A percentile compares a stretch with the other conserved stretches of the same genome.
Conservation (phyloP, 2,797 vertebrate species). For the Phoxinus dragarum region DNA sequence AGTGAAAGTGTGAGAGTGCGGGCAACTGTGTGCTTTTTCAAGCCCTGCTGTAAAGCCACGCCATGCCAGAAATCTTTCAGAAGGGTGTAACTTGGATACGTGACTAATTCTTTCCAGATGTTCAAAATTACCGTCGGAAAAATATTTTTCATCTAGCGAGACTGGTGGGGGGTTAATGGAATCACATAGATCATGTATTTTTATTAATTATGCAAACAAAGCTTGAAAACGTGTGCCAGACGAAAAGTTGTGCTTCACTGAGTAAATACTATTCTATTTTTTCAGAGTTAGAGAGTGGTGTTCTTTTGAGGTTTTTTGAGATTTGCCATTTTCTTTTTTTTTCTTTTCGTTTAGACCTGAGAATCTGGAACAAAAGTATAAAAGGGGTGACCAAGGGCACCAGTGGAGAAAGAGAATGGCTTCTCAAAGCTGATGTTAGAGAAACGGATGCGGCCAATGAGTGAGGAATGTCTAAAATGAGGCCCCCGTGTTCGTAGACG, state of each 20-base stretch:
- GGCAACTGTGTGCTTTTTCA: constrained; percentile 43
- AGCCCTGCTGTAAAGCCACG: constrained; percentile 39
- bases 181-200: background rate
- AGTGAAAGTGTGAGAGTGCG: constrained; percentile 42
- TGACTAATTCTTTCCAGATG: constrained; percentile 58
- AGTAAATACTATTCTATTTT: constrained; percentile 11
- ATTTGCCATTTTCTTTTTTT: background rate
- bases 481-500: constrained; percentile 70
- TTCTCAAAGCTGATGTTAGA: constrained; percentile 36
- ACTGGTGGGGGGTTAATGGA: constrained; percentile 15
- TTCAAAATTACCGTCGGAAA: constrained; percentile 24
- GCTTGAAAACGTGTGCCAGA: background rate
- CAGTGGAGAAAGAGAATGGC: constrained; percentile 2
- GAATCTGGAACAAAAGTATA: constrained; percentile 39
- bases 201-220: constrained; percentile 32
- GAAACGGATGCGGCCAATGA: background rate
- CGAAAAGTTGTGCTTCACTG: constrained; percentile 9
- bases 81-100: constrained; percentile 49
- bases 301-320: constrained; percentile 7
- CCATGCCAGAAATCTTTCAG: constrained; percentile 50
- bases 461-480: constrained; percentile 66
- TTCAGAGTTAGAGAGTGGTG: background rate
- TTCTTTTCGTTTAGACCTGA: constrained; percentile 10
- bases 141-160: constrained; percentile 31
- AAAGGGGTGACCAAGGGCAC: constrained; percentile 12